Evolutionary conservation across 2,888 invertebrate species (phyloP).

Genomic region (Cephus sareptanus): DNA sequence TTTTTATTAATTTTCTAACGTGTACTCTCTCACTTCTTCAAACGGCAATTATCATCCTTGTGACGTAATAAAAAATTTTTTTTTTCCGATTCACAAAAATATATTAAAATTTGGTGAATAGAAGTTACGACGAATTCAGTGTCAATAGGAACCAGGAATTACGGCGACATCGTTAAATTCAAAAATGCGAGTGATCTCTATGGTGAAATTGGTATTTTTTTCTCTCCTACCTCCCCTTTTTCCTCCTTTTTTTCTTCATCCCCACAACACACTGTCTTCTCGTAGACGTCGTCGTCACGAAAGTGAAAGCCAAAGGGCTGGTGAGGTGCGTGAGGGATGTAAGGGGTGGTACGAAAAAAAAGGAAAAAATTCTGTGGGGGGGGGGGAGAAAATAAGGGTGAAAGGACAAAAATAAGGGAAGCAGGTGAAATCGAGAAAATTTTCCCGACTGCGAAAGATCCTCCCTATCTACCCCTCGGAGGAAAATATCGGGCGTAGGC

Average conservation of each 20-base stretch:
- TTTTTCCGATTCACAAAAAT: not conserved
- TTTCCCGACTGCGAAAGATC: not conserved
- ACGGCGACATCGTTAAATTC: not conserved
- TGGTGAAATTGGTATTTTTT: not conserved
- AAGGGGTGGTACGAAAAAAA: not conserved
- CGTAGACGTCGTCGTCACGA: not conserved
- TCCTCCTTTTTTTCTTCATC: not conserved
- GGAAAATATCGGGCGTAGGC: slow-evolving; percentile 24
- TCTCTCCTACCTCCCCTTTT: not conserved
- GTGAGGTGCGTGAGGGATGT: not conserved
- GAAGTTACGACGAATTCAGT: not conserved
- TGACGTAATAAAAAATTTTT: too few relatives aligned
- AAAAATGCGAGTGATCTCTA: not conserved
- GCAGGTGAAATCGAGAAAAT: slow-evolving; percentile 30
- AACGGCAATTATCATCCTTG: not conserved
- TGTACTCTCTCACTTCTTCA: not conserved
- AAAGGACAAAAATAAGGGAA: slow-evolving; percentile 28
- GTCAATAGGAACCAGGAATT: not conserved
- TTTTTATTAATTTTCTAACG: not conserved
- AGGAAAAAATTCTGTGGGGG: not conserved
- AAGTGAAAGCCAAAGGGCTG: not conserved
- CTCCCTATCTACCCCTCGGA: not conserved
- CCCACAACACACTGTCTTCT: not conserved
- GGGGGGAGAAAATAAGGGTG: slow-evolving; percentile 8
- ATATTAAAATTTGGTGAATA: not conserved